Base-by-base conservation (phyloP, 1,140 invertebrate species). In the Eumeta japonica region DNA sequence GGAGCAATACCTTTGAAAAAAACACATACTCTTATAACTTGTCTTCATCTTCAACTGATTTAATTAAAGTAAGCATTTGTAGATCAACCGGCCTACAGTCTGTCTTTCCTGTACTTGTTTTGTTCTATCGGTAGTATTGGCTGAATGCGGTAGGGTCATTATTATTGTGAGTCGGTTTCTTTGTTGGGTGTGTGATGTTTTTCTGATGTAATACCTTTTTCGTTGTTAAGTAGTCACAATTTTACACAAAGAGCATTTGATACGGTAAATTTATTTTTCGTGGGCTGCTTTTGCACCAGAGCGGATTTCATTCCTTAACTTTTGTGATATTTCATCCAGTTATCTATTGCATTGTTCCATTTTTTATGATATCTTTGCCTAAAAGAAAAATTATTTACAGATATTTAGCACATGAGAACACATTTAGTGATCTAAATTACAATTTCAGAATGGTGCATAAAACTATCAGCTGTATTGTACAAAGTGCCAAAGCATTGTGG, bases 401-500 rank as follows among this genome's bases (percentile, higher is more conserved):
- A 35, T 50, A 49, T 48, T 46, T 55, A 48, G 45, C 46, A 30
- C 44, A 45, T 33, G 57, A 50, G 18, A 48, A 40, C 45, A 48
- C 50, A 38, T 56, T 55, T 36, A 51, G 38, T 48, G 45, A 43
- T 39, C 45, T 60, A 41, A 35, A 52, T 40, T 55, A 49, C 40
- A 31, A 33, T 41, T 62, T 44, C 40, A 41, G 46, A 36, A 40
- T 52, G 34, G 56, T 28, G 15, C 31, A 20, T 14, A 15, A 24
- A 39, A 47, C 49, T 44, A 42, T 48, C 19, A 30, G 29, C 27
- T 35, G 36, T 29, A 52, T 58, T 43, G 48, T 59, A 19, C 36
- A 52, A 39, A 48, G 55, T 50, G 52, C 46, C 39, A 16, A 49
- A 47, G 42, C 48, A 35, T 46, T 70, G 33, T 70, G 55, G 59